Conservation (phyloP, 2,888 invertebrate species). For the Polietes domitor region DNA sequence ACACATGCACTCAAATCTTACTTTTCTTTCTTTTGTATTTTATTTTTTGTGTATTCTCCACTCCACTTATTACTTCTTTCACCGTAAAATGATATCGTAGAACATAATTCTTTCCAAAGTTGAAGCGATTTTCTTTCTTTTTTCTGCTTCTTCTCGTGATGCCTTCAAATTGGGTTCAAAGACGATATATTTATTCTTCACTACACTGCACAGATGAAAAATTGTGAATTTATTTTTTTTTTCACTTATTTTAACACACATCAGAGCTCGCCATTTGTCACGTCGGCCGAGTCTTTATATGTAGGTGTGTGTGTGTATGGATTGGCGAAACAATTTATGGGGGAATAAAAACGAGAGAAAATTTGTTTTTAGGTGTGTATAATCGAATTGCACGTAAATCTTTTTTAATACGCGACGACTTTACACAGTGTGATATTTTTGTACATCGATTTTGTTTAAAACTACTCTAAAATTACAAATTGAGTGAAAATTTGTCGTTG, state of each 20-base stretch:
- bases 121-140: background rate
- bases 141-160: background rate
- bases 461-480: slow-evolving; percentile 56
- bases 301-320: slow-evolving; percentile 4
- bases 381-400: slow-evolving; percentile 63
- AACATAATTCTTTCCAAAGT: background rate
- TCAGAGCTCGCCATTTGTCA: slow-evolving; percentile 46
- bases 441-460: slow-evolving; percentile 40
- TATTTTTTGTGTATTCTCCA: no score
- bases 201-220: background rate
- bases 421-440: slow-evolving; percentile 34
- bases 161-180: no score
- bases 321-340: slow-evolving; percentile 17
- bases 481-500: slow-evolving; percentile 52
- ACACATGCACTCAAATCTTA: no score
- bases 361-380: slow-evolving; percentile 42
- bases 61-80: no score
- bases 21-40: background rate
- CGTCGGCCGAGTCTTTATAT: slow-evolving; percentile 20
- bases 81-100: background rate
- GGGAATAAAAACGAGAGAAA: slow-evolving; percentile 38
- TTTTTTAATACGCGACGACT: slow-evolving; percentile 61
- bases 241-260: slow-evolving; percentile 22
- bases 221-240: background rate
- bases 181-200: background rate